These are phyloP conservation scores for Corythoichthys haematopterus DNA, from an alignment of 2,113 vertebrate genomes.

Conservation along the genomic window DNA sequence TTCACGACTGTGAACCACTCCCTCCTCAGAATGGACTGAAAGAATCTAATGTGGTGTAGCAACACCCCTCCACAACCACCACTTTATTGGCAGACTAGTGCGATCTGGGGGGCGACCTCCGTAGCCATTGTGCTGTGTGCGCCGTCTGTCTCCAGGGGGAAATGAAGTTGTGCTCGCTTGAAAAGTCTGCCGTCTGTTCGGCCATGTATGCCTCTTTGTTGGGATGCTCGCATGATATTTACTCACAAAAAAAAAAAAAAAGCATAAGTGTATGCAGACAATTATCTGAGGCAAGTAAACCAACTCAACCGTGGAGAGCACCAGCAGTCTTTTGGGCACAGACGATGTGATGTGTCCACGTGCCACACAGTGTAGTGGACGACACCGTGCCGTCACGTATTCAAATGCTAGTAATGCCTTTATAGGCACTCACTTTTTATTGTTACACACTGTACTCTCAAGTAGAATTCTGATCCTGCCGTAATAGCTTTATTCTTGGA, in stretches of 20 bases:
- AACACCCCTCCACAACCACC: constrained; percentile 16
- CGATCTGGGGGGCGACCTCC: constrained; percentile 30
- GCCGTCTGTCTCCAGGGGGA: constrained; percentile 51
- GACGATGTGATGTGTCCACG: too few species aligned
- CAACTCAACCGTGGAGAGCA: neutral
- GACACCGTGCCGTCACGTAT: too few species aligned
- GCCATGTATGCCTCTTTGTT: constrained; percentile 55
- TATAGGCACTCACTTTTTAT: neutral
- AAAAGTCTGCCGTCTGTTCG: constrained; percentile 68
- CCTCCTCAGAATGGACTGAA: constrained; percentile 49
- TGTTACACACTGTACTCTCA: neutral
- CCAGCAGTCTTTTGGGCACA: neutral
- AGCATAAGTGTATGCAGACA: neutral
- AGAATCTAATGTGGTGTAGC: constrained; percentile 57
- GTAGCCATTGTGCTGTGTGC: constrained; percentile 54
- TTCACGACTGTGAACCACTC: constrained; percentile 42
- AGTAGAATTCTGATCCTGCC: neutral
- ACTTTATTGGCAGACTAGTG: constrained; percentile 18
- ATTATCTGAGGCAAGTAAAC: neutral
- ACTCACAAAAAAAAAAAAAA: constrained; percentile 2
- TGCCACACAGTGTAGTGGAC: too few species aligned
- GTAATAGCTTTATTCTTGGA: neutral
- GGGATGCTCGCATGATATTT: constrained; percentile 26
- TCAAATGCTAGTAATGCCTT: neutral
- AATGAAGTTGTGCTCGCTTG: constrained; percentile 43